Base-by-base conservation (phyloP, 1,140 invertebrate species). In the Leptinotarsa texana region DNA sequence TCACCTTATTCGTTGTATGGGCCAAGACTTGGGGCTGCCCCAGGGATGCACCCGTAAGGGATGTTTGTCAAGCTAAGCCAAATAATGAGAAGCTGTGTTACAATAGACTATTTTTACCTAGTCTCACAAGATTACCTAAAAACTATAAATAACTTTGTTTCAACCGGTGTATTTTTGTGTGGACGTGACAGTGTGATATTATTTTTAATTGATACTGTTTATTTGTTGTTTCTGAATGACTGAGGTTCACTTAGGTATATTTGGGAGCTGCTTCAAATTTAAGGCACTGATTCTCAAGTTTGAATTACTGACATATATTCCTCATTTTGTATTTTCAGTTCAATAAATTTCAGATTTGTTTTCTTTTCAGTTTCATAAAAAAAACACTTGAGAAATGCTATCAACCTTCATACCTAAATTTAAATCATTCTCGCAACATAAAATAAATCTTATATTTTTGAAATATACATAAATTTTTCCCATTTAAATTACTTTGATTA, bases 1-100 rank as follows among this genome's bases (percentile, higher is more conserved):
- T 93, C 94, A 2, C 94, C 94, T 1, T 96, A 95, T 84, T 92
- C 94, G 21, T 85, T 96, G 22, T 96, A 96, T 81, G 93, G 93
- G n/a, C 94, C 94, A 33, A 88, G 95, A 80, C 86, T 94, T 70
- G 92, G 92, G 3, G 90, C 93, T 3, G 89, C 92, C n/a, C 87
- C 88, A n/a, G 86, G 87, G 4, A 87, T 89, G 86, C 90, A 91
- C 83, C 90, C 89, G 75, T 91, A 83, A 76, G 61, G 73, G 73
- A 49, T 68, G 24, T 68, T 51, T 47, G 6, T 48, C 18, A 71
- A 33, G 48, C 51, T 24, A 80, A 74, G 75, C 77, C 75, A 82
- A 80, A 79, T 71, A 76, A 76, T 51, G 42, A 72, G 63, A 78
- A 75, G 77, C 81, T 82, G 81, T 82, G 81, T 76, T 80, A 78